Base-by-base conservation (phyloP, 23 tunicate genomes). In the Phallusia fumigata region DNA sequence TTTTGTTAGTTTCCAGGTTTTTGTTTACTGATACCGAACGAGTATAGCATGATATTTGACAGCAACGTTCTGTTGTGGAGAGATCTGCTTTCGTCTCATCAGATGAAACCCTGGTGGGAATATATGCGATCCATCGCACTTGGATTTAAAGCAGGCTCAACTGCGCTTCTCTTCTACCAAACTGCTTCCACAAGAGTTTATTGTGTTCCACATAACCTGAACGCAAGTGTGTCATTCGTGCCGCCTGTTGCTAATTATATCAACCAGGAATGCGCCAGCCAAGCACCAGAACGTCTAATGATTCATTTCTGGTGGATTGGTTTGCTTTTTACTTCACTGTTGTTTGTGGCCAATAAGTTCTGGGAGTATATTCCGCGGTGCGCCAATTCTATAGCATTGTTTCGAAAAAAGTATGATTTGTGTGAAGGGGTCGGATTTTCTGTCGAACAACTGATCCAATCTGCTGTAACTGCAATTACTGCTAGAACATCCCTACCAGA, bases 261-360 rank as follows among this genome's bases (percentile, higher is more conserved):
- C 3, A 58, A 58, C 69, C 28, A 24, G 28, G 15, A 58, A 24
- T 58, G 69, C 13, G 69, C 28, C 26, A 24, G 28, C 5, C 15
- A 58, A 21, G 69, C 69, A 58, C 26, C 26, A 5, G 28, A 58
- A 58, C 28, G 69, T 21, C 5, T 58, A 13, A 22, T 58, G 69
- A 22, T 58, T 6, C 69, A 58, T 58, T 58, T 58, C 69, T 58
- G 69, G 69, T 58, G 69, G 69, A 58, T 58, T 58, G 69, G 69
- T 1, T 21, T 58, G 28, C 3, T 58, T 22, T 58, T 58, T 13
- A 21, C 28, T 24, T 21, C 28, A 6, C 28, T 58, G 69, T 58
- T 58, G 69, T 58, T 58, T 24, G 69, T 58, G 26, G 69, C 69
- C 26, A 58, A 58, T 58, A 58, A 58, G 15, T 22, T 24, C 16